These are phyloP conservation scores for Cartodere bifasciata DNA, from an alignment of 2,888 invertebrate species.

Conservation along the genomic window DNA sequence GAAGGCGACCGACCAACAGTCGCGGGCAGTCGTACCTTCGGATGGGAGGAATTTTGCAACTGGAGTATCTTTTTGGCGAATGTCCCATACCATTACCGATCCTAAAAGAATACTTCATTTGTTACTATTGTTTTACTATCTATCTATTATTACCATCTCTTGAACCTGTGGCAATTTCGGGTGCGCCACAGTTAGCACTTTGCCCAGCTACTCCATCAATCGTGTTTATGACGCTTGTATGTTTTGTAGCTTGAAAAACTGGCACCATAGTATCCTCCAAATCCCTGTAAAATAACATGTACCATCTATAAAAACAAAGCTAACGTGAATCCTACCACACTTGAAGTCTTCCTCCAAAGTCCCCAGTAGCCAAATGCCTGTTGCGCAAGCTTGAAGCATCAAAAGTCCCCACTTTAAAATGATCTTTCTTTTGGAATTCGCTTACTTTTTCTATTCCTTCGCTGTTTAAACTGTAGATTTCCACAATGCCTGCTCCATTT, in stretches of 20 bases:
- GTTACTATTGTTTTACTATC: slow-evolving; percentile 1
- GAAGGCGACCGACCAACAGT: slow-evolving; percentile 91
- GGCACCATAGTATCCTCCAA: slow-evolving; percentile 60
- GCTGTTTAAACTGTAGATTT: slow-evolving; percentile 65
- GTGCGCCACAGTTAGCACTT: slow-evolving; percentile 74
- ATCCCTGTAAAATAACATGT: slow-evolving; percentile 46
- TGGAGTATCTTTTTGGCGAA: slow-evolving; percentile 75
- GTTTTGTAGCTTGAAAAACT: slow-evolving; percentile 66
- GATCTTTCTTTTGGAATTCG: slow-evolving; percentile 66
- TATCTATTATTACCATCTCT: slow-evolving; percentile 59
- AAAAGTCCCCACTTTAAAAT: slow-evolving; percentile 89
- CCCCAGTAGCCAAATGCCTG: slow-evolving; percentile 78
- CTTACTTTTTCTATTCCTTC: slow-evolving; percentile 59
- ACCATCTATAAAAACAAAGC: neutral
- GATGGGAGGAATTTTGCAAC: slow-evolving; percentile 80
- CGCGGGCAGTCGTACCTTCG: slow-evolving; percentile 56
- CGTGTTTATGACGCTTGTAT: slow-evolving; percentile 76
- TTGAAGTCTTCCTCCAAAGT: slow-evolving; percentile 74
- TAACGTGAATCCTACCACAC: slow-evolving; percentile 50
- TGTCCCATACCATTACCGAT: slow-evolving; percentile 90
- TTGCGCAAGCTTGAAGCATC: slow-evolving; percentile 73
- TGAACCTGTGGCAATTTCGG: slow-evolving; percentile 89
- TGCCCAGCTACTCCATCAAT: slow-evolving; percentile 86
- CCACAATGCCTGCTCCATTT: slow-evolving; percentile 72
- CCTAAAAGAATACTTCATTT: slow-evolving; percentile 36